Evolutionary conservation across 2,797 vertebrate species (phyloP), one percentile per base, ranked within the genome.

Genomic region (Siniperca scherzeri): DNA sequence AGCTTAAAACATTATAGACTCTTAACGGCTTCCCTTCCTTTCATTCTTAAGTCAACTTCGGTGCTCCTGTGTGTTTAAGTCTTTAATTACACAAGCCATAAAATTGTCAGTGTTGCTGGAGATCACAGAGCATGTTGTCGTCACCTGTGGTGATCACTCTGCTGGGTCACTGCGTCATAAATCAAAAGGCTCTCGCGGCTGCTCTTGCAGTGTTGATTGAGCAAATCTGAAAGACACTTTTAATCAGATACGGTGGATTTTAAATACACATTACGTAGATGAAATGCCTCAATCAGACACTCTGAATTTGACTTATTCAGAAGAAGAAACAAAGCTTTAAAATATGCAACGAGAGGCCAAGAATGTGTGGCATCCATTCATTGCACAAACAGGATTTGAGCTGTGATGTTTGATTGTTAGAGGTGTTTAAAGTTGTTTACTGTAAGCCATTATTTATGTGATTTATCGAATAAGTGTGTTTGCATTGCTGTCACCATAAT

Each of bases 101-200:
- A 94, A 94, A 44, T 79, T 73, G 89, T 91, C 88, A 84, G 80
- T 40, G 77, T 59, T 50, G 74, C 22, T n/a, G 80, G 61, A 87
- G 82, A 90, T 93, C 89, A 92, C 68, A 91, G 91, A 22, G 87
- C 56, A 80, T 42, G 53, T 48, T 61, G 88, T 85, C 71, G 13
- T 92, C 93, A 92, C 90, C 93, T 92, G 89, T 87, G 83, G 80
- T 40, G 74, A 80, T 87, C 84, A 73, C 68, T 89, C 90, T 30
- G 66, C 27, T 1, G 65, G 72, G 70, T 5, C 2, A 19, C 50
- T 0, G 0, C 2, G 13, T 44, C 80, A n/a, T 89, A 89, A 90
- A 89, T 92, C 82, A 66, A 2, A 59, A 0, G 21, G 22, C 9
- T 83, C 80, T 33, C 68, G 2, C 21, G 17, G 71, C 42, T 33